Percentiles rank a stretch among this genome's conserved stretches.
These are phyloP conservation scores for Pachycephus smyrnensis DNA, from an alignment of 2,888 invertebrate genomes.

Conservation along the genomic window DNA sequence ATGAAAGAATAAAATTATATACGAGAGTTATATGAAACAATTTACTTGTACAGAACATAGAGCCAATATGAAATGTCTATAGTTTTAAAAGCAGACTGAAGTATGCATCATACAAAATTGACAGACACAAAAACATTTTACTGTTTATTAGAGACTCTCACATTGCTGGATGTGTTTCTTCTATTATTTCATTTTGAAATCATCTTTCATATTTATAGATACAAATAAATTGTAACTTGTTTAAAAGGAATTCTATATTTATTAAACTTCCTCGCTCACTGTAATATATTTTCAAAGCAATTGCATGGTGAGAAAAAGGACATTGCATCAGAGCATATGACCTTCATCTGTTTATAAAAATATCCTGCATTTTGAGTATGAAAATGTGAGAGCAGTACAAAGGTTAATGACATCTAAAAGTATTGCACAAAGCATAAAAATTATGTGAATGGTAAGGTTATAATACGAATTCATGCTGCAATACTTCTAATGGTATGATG, in stretches of 20 bases:
- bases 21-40: background rate
- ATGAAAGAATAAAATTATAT: background rate
- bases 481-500: background rate
- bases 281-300: background rate
- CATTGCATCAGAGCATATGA: background rate
- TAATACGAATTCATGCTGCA: background rate
- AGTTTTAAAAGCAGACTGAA: background rate
- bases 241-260: background rate
- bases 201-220: background rate
- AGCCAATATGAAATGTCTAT: background rate
- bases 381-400: background rate
- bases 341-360: background rate
- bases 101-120: background rate
- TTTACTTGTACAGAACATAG: background rate
- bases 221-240: background rate
- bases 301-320: background rate
- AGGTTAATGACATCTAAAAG: background rate
- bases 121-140: background rate
- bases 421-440: background rate
- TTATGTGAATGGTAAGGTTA: background rate
- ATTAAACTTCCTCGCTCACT: background rate
- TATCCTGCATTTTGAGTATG: background rate
- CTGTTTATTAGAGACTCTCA: background rate
- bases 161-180: background rate
- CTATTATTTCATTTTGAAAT: background rate